Conservation (phyloP, 2,888 invertebrate genomes). For the Hecatera dysodea region DNA sequence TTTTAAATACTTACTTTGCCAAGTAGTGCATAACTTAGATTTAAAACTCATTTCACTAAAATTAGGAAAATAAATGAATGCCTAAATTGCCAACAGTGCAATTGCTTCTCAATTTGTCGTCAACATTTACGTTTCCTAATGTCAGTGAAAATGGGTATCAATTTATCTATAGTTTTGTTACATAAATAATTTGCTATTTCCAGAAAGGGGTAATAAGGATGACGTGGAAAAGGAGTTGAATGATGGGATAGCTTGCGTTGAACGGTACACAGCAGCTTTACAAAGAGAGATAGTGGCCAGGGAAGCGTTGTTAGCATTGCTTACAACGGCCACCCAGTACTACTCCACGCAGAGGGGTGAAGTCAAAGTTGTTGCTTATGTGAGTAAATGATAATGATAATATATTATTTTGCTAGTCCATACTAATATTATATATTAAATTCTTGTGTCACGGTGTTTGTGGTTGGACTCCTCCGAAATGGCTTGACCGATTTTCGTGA, state of each 20-base stretch:
- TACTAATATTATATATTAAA: no score
- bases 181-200: slow-evolving; percentile 30
- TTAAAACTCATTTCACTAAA: neutral
- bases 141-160: neutral
- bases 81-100: no score
- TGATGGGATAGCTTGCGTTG: slow-evolving; percentile 94
- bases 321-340: slow-evolving; percentile 96
- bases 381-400: slow-evolving; percentile 85
- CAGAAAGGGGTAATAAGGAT: slow-evolving; percentile 96
- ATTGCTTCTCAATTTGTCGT: no score
- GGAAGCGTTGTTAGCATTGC: slow-evolving; percentile 93
- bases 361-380: slow-evolving; percentile 98
- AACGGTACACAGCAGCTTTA: slow-evolving; percentile 95
- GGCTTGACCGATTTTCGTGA: no score
- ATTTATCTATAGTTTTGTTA: neutral
- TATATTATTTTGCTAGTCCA: no score
- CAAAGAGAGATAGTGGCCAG: slow-evolving; percentile 96
- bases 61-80: no score
- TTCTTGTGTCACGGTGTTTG: no score
- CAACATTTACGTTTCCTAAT: neutral
- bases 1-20: no score
- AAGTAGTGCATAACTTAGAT: slow-evolving; percentile 5
- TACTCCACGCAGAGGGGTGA: slow-evolving; percentile 97
- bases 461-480: no score
- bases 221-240: slow-evolving; percentile 97